Evolutionary conservation across 2,888 invertebrate genomes (phyloP).

Genomic region (Netelia melanura): DNA sequence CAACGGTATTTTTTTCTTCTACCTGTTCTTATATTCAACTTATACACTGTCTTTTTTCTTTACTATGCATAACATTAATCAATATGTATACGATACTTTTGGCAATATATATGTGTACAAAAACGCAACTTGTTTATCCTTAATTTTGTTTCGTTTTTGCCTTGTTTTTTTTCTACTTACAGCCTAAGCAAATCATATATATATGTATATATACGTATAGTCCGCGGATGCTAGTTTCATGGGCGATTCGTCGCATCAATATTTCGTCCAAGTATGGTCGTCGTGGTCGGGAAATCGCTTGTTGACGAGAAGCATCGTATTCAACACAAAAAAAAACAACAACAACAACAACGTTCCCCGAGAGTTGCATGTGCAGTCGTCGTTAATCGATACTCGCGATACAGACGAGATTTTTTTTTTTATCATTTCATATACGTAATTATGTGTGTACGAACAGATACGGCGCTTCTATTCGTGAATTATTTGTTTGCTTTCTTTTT

Average conservation of each 20-base stretch:
- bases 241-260: conserved; percentile 39
- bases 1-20: conserved; percentile 54
- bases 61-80: conserved; percentile 71
- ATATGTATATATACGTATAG: conserved; percentile 32
- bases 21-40: conserved; percentile 46
- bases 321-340: neutral
- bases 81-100: conserved; percentile 69
- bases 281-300: conserved; percentile 34
- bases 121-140: conserved; percentile 49
- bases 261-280: conserved; percentile 48
- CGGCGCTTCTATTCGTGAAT: conserved; percentile 15
- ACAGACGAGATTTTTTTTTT: conserved; percentile 13
- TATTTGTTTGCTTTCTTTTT: conserved; percentile 33
- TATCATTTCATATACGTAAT: neutral
- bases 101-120: conserved; percentile 71
- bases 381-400: conserved; percentile 38
- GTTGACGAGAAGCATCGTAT: conserved; percentile 21
- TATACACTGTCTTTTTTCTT: conserved; percentile 64
- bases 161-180: conserved; percentile 31
- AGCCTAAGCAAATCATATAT: conserved; percentile 52
- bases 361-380: conserved; percentile 26
- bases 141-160: conserved; percentile 15
- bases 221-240: conserved; percentile 48
- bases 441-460: conserved; percentile 20
- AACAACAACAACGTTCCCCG: conserved; percentile 41